Evolutionary conservation across 2,113 vertebrate species (phyloP).

Genomic region (Poicephalus gulielmi): DNA sequence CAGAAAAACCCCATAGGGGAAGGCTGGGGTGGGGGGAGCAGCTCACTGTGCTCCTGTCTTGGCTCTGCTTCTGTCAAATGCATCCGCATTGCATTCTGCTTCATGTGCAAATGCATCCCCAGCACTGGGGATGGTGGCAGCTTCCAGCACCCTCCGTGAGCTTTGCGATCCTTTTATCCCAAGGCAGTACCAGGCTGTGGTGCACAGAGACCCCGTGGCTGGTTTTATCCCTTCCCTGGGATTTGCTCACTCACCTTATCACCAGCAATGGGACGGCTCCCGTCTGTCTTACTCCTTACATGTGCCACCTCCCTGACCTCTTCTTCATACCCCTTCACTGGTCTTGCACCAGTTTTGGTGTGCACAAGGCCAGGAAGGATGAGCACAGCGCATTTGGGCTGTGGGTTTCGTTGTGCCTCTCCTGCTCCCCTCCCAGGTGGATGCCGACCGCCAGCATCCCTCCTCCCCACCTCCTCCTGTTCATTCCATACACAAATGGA

Average conservation of each 20-base stretch:
- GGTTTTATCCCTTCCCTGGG: background rate
- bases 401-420: background rate
- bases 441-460: background rate
- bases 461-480: background rate
- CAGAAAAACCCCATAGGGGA: too few species aligned
- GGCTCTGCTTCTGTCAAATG: background rate
- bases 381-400: background rate
- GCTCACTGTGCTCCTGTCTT: accelerated
- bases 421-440: background rate
- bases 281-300: too few species aligned
- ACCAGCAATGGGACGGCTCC: background rate
- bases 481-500: conserved; percentile 28
- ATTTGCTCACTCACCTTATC: background rate
- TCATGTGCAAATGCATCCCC: background rate
- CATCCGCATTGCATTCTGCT: background rate
- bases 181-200: background rate
- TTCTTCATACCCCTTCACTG: background rate
- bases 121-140: background rate
- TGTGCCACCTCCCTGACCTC: background rate
- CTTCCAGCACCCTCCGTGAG: background rate
- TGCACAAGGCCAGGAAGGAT: accelerated
- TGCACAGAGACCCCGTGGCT: background rate
- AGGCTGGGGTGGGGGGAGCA: background rate
- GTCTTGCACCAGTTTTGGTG: background rate
- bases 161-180: background rate